Conservation (phyloP, 1,140 invertebrate species). For the Macrobrachium rosenbergii region DNA sequence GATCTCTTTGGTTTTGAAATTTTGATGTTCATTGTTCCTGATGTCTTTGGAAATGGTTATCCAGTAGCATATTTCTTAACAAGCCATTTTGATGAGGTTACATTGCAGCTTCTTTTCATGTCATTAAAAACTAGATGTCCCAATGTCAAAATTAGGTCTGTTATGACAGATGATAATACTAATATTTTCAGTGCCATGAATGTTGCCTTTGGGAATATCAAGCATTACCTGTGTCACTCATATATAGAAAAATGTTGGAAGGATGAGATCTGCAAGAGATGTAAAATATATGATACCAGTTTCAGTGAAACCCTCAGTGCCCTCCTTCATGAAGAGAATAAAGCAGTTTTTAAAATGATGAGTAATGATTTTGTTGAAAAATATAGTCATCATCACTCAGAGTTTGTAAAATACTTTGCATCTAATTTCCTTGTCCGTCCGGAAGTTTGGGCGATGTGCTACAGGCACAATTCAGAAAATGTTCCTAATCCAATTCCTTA, state of each 20-base stretch:
- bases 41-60: slow-evolving; percentile 13
- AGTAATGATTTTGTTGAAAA: not conserved
- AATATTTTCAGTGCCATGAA: not conserved
- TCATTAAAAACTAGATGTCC: not conserved
- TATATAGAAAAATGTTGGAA: not conserved
- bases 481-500: not conserved
- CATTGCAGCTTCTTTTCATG: not conserved
- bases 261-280: not conserved
- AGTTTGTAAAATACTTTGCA: not conserved
- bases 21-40: not conserved
- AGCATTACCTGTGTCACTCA: not conserved
- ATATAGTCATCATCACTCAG: not conserved
- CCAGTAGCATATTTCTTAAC: not conserved
- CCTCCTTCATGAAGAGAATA: not conserved
- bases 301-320: not conserved
- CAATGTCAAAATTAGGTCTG: not conserved
- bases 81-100: not conserved
- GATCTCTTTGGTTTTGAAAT: not conserved
- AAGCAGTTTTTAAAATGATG: not conserved
- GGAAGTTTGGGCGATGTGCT: not conserved
- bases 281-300: not conserved
- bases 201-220: not conserved
- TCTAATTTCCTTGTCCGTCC: not conserved
- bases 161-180: not conserved
- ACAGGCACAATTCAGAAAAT: not conserved